Evolutionary conservation across 2,797 vertebrate genomes (phyloP).

Genomic region (Pipistrellus pipistrellus): DNA sequence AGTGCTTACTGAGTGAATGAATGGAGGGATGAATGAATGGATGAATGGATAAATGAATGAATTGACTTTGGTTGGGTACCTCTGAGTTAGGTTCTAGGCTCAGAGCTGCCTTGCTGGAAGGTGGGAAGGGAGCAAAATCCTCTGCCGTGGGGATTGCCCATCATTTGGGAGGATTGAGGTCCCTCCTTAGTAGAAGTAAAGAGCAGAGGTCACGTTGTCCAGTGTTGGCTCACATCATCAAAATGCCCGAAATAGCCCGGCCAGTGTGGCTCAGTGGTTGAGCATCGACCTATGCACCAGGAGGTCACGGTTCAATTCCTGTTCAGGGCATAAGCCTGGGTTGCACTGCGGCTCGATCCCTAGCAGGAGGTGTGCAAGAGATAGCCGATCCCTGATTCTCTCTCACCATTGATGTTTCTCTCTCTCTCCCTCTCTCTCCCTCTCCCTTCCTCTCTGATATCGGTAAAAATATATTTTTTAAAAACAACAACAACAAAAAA

Average conservation of each 20-base stretch:
- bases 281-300: too few species aligned
- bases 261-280: too few species aligned
- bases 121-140: not conserved
- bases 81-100: not conserved
- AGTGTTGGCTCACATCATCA: not conserved
- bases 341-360: too few species aligned
- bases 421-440: too few species aligned
- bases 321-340: too few species aligned
- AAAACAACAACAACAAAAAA: not conserved
- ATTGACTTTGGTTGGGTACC: too few species aligned
- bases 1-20: not conserved
- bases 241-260: not conserved
- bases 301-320: too few species aligned
- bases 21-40: not conserved
- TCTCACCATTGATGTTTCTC: too few species aligned
- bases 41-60: not conserved
- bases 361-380: too few species aligned
- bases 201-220: rapidly evolving
- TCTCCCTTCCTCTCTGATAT: too few species aligned
- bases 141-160: not conserved
- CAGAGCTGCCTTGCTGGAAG: not conserved
- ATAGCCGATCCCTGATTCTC: too few species aligned
- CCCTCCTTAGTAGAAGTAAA: not conserved
- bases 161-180: not conserved
- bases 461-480: too few species aligned